A percentile compares a stretch with the other conserved stretches of the same genome.
Evolutionary conservation across 2,888 invertebrate species (phyloP).

Genomic region (Drosophila ezoana): DNA sequence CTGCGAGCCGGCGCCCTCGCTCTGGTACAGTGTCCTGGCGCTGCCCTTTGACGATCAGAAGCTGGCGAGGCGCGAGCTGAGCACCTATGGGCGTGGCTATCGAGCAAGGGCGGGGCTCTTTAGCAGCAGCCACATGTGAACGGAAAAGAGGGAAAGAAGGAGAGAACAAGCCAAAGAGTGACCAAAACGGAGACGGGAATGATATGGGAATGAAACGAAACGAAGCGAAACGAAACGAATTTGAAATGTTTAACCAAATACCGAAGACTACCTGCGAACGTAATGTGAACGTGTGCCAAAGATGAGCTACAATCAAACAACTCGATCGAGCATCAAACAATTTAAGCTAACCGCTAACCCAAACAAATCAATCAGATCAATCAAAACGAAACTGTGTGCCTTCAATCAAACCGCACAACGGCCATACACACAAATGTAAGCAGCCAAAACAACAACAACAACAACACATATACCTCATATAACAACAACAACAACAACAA

Average conservation of each 20-base stretch:
- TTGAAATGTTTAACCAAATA: constrained; percentile 25
- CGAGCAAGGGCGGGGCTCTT: constrained; percentile 94
- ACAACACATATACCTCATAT: constrained; percentile 22
- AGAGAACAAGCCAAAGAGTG: constrained; percentile 22
- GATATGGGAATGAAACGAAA: constrained; percentile 33
- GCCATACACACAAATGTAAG: constrained; percentile 76
- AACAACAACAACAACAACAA: constrained; percentile 14
- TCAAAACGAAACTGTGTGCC: constrained; percentile 19
- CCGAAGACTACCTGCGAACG: constrained; percentile 60
- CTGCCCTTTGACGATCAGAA: constrained; percentile 97
- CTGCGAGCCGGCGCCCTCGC: constrained; percentile 88
- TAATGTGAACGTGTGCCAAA: constrained; percentile 65
- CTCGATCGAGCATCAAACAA: constrained; percentile 32
- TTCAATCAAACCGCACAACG: constrained; percentile 42
- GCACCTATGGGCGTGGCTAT: constrained; percentile 86
- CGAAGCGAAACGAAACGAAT: constrained; percentile 19
- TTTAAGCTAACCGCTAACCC: constrained; percentile 23
- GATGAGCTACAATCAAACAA: constrained; percentile 51
- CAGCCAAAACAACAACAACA: constrained; percentile 47
- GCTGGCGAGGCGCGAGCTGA: constrained; percentile 92
- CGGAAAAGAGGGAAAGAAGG: constrained; percentile 13
- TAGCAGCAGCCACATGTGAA: constrained; percentile 89
- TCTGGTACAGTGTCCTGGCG: constrained; percentile 96
- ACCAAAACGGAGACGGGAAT: constrained; percentile 66
- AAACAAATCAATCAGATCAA: constrained; percentile 19